Percentiles rank a stretch among this genome's conserved stretches.
Conservation (phyloP, 2,888 invertebrate genomes). For the Meiosimyza platycephala region DNA sequence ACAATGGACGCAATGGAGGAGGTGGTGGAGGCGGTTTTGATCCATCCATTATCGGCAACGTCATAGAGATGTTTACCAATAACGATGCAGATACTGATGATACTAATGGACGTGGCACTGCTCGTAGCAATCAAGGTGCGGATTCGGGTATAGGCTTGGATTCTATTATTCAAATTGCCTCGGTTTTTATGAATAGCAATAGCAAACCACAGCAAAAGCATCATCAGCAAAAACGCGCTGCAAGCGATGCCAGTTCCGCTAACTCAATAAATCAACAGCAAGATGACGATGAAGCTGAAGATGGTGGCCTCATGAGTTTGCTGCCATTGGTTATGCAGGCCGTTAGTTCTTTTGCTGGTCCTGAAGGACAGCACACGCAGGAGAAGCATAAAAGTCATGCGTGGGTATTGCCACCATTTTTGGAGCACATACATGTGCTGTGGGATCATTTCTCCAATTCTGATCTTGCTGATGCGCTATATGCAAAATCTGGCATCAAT, state of each 20-base stretch:
- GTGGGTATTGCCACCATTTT: constrained; percentile 77
- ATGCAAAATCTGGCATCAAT: constrained; percentile 79
- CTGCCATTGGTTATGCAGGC: constrained; percentile 78
- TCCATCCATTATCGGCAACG: constrained; percentile 72
- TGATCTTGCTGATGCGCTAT: constrained; percentile 79
- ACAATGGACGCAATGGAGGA: constrained; percentile 52
- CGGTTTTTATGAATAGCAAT: constrained; percentile 69
- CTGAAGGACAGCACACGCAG: constrained; percentile 72
- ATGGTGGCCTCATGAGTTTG: constrained; percentile 68
- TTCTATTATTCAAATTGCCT: constrained; percentile 70
- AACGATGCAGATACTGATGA: constrained; percentile 46
- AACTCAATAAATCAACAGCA: constrained; percentile 44
- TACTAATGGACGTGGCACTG: constrained; percentile 44
- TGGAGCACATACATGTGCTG: constrained; percentile 77
- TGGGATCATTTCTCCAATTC: constrained; percentile 85
- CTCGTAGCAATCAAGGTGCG: constrained; percentile 42
- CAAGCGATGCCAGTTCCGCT: constrained; percentile 34
- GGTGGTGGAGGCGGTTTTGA: constrained; percentile 68
- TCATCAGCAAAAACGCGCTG: constrained; percentile 55
- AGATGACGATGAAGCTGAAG: constrained; percentile 45
- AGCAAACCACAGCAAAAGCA: constrained; percentile 54
- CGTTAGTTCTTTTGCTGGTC: constrained; percentile 72
- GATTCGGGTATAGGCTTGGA: constrained; percentile 70
- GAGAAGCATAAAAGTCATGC: constrained; percentile 78
- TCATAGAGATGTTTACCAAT: constrained; percentile 70